phyloP scores from a whole-genome alignment of 1,140 invertebrate genomes.

The Diorhabda sublineata region DNA sequence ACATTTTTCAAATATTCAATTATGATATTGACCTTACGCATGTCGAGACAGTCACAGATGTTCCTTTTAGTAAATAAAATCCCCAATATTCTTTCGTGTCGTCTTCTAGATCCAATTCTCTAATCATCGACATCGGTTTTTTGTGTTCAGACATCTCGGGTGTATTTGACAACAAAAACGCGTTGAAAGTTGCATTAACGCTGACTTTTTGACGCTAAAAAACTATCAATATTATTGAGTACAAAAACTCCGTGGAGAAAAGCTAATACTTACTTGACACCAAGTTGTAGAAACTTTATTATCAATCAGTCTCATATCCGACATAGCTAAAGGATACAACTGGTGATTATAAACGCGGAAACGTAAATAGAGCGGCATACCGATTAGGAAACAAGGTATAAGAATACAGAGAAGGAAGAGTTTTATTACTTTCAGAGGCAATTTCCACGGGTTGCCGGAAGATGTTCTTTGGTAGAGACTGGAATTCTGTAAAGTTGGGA shows the following conservation, averaged over 20 bases:
- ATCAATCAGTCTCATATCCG: conserved; percentile 71
- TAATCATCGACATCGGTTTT: conserved; percentile 62
- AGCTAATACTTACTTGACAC: conserved; percentile 59
- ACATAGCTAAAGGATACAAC: conserved; percentile 67
- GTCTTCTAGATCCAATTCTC: conserved; percentile 65
- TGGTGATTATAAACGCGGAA: conserved; percentile 65
- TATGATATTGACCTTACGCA: conserved; percentile 60
- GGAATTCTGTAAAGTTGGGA: neutral
- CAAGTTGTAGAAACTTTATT: conserved; percentile 69
- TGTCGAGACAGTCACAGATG: conserved; percentile 66
- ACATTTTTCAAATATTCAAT: neutral
- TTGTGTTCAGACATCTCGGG: conserved; percentile 55
- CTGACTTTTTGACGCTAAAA: conserved; percentile 62
- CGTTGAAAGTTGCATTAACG: conserved; percentile 72
- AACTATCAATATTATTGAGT: conserved; percentile 14
- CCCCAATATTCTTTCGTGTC: conserved; percentile 83
- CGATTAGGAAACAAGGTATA: conserved; percentile 61
- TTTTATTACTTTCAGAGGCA: conserved; percentile 58
- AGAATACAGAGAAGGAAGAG: conserved; percentile 62
- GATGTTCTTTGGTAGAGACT: neutral
- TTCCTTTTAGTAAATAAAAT: conserved; percentile 72
- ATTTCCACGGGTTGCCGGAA: conserved; percentile 43
- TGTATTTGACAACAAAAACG: conserved; percentile 61
- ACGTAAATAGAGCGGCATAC: conserved; percentile 62
- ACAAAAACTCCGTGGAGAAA: neutral